phyloP scores from a whole-genome alignment of 2,797 vertebrate genomes.

The Vultur gryphus region DNA sequence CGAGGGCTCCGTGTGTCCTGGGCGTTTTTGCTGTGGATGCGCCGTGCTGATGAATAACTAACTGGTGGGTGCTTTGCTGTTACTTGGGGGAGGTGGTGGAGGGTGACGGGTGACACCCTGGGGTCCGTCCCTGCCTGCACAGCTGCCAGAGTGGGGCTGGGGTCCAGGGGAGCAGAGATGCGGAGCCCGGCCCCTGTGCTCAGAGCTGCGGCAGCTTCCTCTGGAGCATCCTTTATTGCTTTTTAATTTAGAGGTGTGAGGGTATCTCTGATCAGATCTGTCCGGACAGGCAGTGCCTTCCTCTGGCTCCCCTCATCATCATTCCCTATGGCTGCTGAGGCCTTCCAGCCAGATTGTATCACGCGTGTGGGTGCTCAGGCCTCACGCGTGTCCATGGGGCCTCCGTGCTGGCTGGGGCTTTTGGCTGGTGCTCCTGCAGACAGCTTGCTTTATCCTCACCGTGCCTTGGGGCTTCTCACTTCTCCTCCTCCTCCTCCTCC shows the following conservation, averaged over 20 bases:
- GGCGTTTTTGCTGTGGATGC: rapidly evolving
- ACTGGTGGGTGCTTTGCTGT: background rate
- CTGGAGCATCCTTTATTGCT: background rate
- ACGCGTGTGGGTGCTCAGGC: rapidly evolving
- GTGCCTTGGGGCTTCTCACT: background rate
- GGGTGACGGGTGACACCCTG: background rate
- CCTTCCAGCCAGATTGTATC: background rate
- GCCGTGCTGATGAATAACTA: rapidly evolving
- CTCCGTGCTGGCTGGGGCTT: rapidly evolving
- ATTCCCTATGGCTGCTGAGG: background rate
- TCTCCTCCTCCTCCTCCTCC: background rate
- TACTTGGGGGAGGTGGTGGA: rapidly evolving
- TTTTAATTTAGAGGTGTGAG: background rate
- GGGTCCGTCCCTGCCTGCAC: background rate
- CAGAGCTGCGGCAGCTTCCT: rapidly evolving
- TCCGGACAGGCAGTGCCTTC: background rate
- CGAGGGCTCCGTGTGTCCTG: rapidly evolving
- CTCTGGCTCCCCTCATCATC: background rate
- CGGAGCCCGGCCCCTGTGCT: rapidly evolving
- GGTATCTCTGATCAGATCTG: background rate
- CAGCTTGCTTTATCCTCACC: background rate
- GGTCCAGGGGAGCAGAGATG: rapidly evolving
- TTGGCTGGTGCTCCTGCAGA: background rate
- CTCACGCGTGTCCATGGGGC: rapidly evolving
- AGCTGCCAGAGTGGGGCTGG: background rate